A percentile compares a stretch with the other conserved stretches of the same genome.
These are phyloP conservation scores for Maniola hyperantus DNA, from an alignment of 2,888 invertebrate species.

Conservation along the genomic window DNA sequence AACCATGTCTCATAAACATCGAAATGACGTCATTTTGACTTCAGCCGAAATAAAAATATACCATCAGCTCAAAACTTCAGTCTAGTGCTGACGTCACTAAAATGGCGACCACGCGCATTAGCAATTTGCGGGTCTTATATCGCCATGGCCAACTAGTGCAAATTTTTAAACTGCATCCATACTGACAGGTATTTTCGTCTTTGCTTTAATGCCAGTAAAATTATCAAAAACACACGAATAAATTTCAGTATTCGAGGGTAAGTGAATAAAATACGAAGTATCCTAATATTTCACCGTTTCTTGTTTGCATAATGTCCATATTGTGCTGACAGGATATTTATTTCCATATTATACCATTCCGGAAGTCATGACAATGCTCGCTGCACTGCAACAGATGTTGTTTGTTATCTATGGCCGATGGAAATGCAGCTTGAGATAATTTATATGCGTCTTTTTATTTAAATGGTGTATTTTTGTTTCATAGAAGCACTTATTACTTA, in stretches of 20 bases:
- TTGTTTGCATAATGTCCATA: conserved; percentile 25
- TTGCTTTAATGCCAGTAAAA: too few species aligned
- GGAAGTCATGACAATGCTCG: conserved; percentile 27
- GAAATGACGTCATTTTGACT: too few species aligned
- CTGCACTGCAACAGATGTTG: conserved; percentile 28
- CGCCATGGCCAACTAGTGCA: too few species aligned
- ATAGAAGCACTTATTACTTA: too few species aligned
- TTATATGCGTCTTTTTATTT: conserved; percentile 1
- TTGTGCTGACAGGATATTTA: conserved; percentile 31
- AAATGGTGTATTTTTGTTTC: not conserved
- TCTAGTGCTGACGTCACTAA: too few species aligned
- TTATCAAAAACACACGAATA: not conserved
- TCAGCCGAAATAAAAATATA: too few species aligned
- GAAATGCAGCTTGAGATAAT: conserved; percentile 20
- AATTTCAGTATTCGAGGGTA: not conserved
- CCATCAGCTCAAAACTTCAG: too few species aligned
- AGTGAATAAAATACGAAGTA: not conserved
- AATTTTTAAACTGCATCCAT: too few species aligned
- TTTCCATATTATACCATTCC: conserved; percentile 28
- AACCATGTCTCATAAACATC: too few species aligned
- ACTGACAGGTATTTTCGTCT: too few species aligned
- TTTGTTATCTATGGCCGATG: conserved; percentile 20
- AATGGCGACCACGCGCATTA: too few species aligned
- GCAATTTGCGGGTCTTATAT: too few species aligned
- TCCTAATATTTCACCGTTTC: conserved; percentile 12